Conservation (phyloP, 2,888 invertebrate genomes). For the Drosophila setosimentum region DNA sequence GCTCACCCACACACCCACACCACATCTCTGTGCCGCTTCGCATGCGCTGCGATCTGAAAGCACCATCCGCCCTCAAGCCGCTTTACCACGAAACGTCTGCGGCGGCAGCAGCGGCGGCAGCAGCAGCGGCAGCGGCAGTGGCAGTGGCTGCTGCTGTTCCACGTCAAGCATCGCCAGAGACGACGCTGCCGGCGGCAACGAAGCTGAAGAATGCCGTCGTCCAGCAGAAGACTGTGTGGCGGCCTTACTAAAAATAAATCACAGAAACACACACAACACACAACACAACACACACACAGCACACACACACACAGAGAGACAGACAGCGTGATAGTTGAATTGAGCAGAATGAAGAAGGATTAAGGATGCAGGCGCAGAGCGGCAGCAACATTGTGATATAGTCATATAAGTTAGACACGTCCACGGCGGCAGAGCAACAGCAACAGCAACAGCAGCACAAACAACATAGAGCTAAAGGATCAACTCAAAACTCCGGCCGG, state of each 20-base stretch:
- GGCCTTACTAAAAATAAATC: conserved; percentile 87
- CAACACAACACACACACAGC: conserved; percentile 2
- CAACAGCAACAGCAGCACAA: conserved; percentile 17
- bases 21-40: conserved; percentile 86
- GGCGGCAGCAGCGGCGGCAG: conserved; percentile 71
- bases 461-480: not conserved
- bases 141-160: conserved; percentile 9
- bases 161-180: conserved; percentile 77
- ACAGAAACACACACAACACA: conserved; percentile 1
- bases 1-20: conserved; percentile 86
- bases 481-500: conserved; percentile 65
- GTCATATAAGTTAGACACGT: conserved; percentile 74
- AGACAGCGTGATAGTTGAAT: conserved; percentile 46
- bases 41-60: conserved; percentile 87
- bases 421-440: conserved; percentile 36
- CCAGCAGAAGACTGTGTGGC: conserved; percentile 90
- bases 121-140: conserved; percentile 11
- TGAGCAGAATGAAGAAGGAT: conserved; percentile 32
- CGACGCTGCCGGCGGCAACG: conserved; percentile 86
- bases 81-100: conserved; percentile 82
- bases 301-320: conserved; percentile 22
- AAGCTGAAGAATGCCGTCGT: conserved; percentile 87
- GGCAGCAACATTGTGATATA: conserved; percentile 83
- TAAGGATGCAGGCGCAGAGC: conserved; percentile 63
- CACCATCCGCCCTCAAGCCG: conserved; percentile 87